Base-by-base conservation (phyloP, 2,797 vertebrate species). In the Leontocebus nigricollis region DNA sequence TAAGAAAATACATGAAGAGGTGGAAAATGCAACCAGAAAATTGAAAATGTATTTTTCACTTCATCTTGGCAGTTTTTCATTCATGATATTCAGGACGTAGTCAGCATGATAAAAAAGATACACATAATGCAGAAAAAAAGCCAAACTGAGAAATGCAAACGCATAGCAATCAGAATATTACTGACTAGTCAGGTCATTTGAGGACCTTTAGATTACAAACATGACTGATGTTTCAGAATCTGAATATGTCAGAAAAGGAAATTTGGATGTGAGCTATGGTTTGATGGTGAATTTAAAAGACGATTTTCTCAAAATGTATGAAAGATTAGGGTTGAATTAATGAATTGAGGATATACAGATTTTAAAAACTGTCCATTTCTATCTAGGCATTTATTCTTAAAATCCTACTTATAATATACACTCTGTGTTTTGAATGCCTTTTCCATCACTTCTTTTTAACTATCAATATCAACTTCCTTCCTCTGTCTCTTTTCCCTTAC, bases 11-110 rank as follows among this genome's bases (percentile, higher is more conserved):
- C 8, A 81, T 36, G 30, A 84, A 86, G 14, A 91, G 46, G 5
- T 10, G 52, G 52, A 93, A 7, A 12, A 19, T 72, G 20, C 14
- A 80, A 67, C 11, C 76, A 48, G 52, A 88, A 90, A 92, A 85
- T 24, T 73, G n/a, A 83, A 85, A 96, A 79, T 91, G 46, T 55
- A 67, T 64, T 30, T 94, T 81, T 73, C 46, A 48, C 33, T 94
- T 93, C 20, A 15, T 88, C 13, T 94, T 44, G 30, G 30, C 4
- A 57, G 19, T 72, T 33, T 64, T 84, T 76, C 39, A 73, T 73
- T 87, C 80, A 75, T 30, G 52, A 75, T 27, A 86, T 52, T 79
- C 48, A 80, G 36, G 83, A 75, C 22, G 30, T 24, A 85, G 17
- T 24, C 76, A 90, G 39, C 14, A 79, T 55, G 73, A 67, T n/a